Base-by-base conservation (phyloP, 2,888 invertebrate species). In the Orthosia gothica region DNA sequence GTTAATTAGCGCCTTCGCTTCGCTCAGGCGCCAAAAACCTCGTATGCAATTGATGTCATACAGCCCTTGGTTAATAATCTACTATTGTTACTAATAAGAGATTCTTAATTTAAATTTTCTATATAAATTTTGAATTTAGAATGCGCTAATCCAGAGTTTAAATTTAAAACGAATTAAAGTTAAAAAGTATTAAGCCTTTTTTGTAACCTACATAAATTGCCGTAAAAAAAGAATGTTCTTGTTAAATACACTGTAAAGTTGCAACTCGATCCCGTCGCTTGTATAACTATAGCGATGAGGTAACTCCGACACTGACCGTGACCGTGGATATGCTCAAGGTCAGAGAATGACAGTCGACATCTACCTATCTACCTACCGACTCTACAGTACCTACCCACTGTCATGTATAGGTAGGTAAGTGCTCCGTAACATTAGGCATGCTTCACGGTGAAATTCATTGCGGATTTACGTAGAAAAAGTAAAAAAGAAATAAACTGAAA, bases 321-420 rank as follows among this genome's bases (percentile, higher is more conserved):
- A 64, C 76, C 76, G 63, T 70, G 76, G 70, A 64, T 23, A 18
- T 68, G 55, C 75, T 63, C 75, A 74, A 75, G 78, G 81, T 50
- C 69, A 59, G 63, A 40, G 63, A 45, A 16, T 62, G 77, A 66
- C 77, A 64, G 63, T 1, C 50, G 32, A 9, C 45, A 13, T 5
- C 20, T 23, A 20, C 13, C 13, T 7, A 20, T n/a, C 49, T 32
- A 32, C 32, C 5, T 32, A 32, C 58, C n/a, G 50, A 32, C 11
- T 9, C 32, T n/a, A n/a, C n/a, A 9, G 11, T 15, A 13, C 4
- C 20, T 40, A n/a, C 55, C 15, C 49, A 45, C 59, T 12, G n/a
- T 40, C 16, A 15, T 26, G 50, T 45, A 40, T 9, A 3, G 26
- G 5, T 26, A 49, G n/a, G 20, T 49, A 61, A 23, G 54, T 61